Conservation (phyloP, 2,113 vertebrate genomes). For the human region DNA sequence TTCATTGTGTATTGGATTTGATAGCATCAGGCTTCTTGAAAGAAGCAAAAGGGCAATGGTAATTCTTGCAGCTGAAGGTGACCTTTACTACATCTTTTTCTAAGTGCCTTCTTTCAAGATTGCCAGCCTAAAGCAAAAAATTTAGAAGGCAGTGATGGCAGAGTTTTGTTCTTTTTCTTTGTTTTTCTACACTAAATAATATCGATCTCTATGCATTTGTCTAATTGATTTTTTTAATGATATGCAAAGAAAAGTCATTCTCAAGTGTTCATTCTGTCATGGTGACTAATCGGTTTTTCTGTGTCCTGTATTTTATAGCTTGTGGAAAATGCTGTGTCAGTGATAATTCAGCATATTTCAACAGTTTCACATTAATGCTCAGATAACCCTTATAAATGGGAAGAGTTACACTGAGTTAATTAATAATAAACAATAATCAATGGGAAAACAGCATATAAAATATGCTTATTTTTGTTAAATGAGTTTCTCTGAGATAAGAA, state of each 20-base stretch:
- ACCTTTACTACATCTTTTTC: slow-evolving; percentile 70
- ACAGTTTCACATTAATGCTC: slow-evolving; percentile 74
- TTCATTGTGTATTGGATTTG: slow-evolving; percentile 24
- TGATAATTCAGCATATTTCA: slow-evolving; percentile 80
- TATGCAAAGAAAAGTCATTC: slow-evolving; percentile 94
- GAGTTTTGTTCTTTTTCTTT: slow-evolving; percentile 72
- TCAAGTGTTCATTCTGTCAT: slow-evolving; percentile 88
- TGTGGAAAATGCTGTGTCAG: slow-evolving; percentile 85
- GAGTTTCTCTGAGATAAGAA: slow-evolving; percentile 34
- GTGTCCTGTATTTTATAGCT: slow-evolving; percentile 86
- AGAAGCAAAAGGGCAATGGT: slow-evolving; percentile 39
- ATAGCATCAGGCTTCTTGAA: not conserved
- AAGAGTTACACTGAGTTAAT: slow-evolving; percentile 44
- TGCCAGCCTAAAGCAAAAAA: slow-evolving; percentile 23
- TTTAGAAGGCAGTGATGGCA: slow-evolving; percentile 73
- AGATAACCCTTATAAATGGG: slow-evolving; percentile 70
- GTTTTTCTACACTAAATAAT: slow-evolving; percentile 87
- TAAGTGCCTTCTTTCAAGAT: slow-evolving; percentile 54
- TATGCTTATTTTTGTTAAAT: slow-evolving; percentile 60
- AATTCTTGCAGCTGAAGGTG: slow-evolving; percentile 41
- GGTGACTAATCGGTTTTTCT: slow-evolving; percentile 89
- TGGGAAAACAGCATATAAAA: slow-evolving; percentile 1
- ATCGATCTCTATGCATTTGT: slow-evolving; percentile 84
- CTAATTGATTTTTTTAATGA: slow-evolving; percentile 93
- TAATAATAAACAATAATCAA: slow-evolving; percentile 74